phyloP scores from a whole-genome alignment of 1,140 invertebrate genomes.

The Orchesella cincta region DNA sequence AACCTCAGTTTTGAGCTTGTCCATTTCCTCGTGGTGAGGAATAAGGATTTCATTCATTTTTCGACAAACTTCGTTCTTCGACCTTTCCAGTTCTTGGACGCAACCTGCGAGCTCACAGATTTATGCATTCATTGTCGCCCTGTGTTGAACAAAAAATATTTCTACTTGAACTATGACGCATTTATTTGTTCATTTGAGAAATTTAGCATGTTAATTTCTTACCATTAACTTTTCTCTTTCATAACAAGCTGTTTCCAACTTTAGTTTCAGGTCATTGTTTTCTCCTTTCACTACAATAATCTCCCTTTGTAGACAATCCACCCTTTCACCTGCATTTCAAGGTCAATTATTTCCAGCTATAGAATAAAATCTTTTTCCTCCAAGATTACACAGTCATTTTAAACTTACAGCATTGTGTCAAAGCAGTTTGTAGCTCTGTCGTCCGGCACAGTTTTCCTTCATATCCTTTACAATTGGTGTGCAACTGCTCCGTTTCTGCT shows the following conservation, averaged over 20 bases:
- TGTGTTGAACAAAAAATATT: neutral
- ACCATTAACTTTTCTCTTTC: neutral
- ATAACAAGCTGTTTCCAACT: neutral
- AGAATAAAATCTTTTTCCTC: neutral
- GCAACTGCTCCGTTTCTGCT: slow-evolving; percentile 32
- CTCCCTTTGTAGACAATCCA: slow-evolving; percentile 37
- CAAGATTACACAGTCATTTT: neutral
- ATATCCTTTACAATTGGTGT: neutral
- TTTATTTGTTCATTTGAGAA: neutral
- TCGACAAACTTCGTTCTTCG: slow-evolving; percentile 44
- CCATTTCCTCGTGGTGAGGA: slow-evolving; percentile 46
- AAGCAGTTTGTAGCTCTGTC: slow-evolving; percentile 41
- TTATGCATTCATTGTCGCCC: neutral
- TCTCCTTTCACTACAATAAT: neutral
- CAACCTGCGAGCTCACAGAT: slow-evolving; percentile 30
- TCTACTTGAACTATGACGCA: neutral
- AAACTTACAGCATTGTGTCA: slow-evolving; percentile 40
- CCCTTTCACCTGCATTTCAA: neutral
- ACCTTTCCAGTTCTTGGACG: slow-evolving; percentile 21
- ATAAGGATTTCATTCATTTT: slow-evolving; percentile 33
- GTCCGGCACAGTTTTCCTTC: neutral
- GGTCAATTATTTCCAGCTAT: neutral
- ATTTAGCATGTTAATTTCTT: neutral
- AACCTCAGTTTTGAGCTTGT: slow-evolving; percentile 34
- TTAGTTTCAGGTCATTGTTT: neutral